A percentile compares a stretch with the other conserved stretches of the same genome.
These are phyloP conservation scores for Ricordea florida DNA, from an alignment of 92 coral and sea anemone genomes.

Conservation along the genomic window DNA sequence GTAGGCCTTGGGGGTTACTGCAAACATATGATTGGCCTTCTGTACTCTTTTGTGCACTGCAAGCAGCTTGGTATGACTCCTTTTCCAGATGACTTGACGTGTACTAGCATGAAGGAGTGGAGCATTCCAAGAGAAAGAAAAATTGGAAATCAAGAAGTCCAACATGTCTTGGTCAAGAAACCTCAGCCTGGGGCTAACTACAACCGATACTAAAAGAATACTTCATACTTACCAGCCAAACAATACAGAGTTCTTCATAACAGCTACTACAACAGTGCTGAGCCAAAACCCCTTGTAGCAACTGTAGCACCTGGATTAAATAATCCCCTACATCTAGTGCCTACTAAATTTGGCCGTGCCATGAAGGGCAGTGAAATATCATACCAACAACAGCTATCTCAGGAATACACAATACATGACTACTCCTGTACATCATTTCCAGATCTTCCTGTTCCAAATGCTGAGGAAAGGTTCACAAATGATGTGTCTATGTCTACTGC, in stretches of 20 bases:
- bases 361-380: slow-evolving; percentile 52
- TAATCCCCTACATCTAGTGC: slow-evolving; percentile 17
- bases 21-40: slow-evolving; percentile 4
- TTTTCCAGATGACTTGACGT: slow-evolving; percentile 5
- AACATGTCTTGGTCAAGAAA: too few relatives aligned
- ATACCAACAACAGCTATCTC: slow-evolving; percentile 60
- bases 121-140: too few relatives aligned
- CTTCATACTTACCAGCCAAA: slow-evolving; percentile 38
- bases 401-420: slow-evolving; percentile 64
- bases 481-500: slow-evolving; percentile 40
- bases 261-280: slow-evolving; percentile 11
- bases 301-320: slow-evolving; percentile 7
- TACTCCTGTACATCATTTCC: slow-evolving; percentile 39
- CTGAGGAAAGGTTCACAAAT: slow-evolving; percentile 15
- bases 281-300: slow-evolving; percentile 29
- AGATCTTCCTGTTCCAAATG: slow-evolving; percentile 33
- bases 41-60: background rate
- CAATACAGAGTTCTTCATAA: slow-evolving; percentile 18
- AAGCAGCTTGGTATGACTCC: slow-evolving; percentile 11
- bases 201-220: too few relatives aligned
- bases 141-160: too few relatives aligned
- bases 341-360: slow-evolving; percentile 45
- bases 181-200: too few relatives aligned
- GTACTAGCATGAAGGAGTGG: too few relatives aligned
- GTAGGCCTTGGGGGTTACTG: slow-evolving; percentile 12